These are phyloP conservation scores for Eulemur albifrons DNA, from an alignment of 2,797 vertebrate genomes.

Conservation along the genomic window DNA sequence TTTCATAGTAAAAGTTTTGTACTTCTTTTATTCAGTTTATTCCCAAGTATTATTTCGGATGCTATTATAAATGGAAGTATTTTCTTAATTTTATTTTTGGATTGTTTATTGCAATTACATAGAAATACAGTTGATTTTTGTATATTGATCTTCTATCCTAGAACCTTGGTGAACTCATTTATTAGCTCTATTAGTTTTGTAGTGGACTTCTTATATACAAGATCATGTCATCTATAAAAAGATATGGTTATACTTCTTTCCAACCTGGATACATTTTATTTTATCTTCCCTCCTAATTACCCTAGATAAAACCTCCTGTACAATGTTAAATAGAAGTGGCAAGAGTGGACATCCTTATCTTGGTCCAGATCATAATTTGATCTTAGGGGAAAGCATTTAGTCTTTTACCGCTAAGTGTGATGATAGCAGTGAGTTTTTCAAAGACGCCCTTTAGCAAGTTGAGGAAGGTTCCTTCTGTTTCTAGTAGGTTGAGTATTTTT, in stretches of 20 bases:
- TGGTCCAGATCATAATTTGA: neutral
- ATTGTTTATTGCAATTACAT: neutral
- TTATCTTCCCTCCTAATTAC: neutral
- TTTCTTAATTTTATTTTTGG: neutral
- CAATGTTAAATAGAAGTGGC: neutral
- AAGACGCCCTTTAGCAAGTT: neutral
- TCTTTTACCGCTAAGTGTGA: neutral
- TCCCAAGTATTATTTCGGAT: neutral
- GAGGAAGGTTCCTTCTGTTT: neutral
- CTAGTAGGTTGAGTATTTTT: neutral
- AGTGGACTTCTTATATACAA: neutral
- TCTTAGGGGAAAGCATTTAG: neutral
- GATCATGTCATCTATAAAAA: neutral
- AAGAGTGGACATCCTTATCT: neutral
- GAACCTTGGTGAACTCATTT: neutral
- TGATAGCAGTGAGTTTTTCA: neutral
- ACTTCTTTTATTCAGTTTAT: neutral
- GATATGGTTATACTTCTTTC: neutral
- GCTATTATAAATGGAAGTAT: neutral
- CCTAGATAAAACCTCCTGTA: neutral
- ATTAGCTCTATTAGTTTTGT: neutral
- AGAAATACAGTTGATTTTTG: neutral
- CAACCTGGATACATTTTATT: neutral
- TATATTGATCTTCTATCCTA: neutral
- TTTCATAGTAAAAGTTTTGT: neutral